Base-by-base conservation (phyloP, 2,797 vertebrate species). In the Cyclura pinguis region DNA sequence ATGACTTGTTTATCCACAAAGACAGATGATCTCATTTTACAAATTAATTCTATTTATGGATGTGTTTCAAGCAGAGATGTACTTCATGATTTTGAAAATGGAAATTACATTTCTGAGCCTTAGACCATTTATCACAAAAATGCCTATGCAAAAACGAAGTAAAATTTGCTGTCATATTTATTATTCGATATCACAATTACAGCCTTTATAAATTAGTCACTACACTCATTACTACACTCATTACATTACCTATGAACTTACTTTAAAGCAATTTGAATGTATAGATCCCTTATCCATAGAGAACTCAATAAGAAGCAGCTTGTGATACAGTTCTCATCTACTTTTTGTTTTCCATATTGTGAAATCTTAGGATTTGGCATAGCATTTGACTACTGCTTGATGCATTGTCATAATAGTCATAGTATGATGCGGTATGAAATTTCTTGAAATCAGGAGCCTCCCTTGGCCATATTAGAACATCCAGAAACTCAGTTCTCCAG, bases 131-230 rank as follows among this genome's bases (percentile, higher is more conserved):
- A 86, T 76, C 32, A n/a, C 57, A 85, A 74, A 86, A 24, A 1
- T 38, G 87, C 85, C 18, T 22, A 1, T 67, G 24, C 4, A 74
- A 87, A 29, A 80, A 0, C 47, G 82, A 16, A 35, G 13, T 18
- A 62, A 32, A 90, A 90, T 81, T 76, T 89, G 3, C 1, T 57
- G 32, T 86, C 47, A 90, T 59, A 13, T 84, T 88, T 91, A 42
- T 0, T 57, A 91, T 91, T 91, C 90, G 47, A 59, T 86, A 1
- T 4, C 7, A 10, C 57, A 91, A 86, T 91, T 90, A 52, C 16
- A 29, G 80, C 91, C 86, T 35, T 38, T 1, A 87, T 78, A 90
- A 89, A 91, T 72, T 50, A 91, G 88, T 84, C 59, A 1, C 32
- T 89, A 16, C 29, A 50, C 69, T 57, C 2, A 32, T 24, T 77